Conservation (phyloP, 2,113 vertebrate genomes). For the Paramisgurnus dabryanus region DNA sequence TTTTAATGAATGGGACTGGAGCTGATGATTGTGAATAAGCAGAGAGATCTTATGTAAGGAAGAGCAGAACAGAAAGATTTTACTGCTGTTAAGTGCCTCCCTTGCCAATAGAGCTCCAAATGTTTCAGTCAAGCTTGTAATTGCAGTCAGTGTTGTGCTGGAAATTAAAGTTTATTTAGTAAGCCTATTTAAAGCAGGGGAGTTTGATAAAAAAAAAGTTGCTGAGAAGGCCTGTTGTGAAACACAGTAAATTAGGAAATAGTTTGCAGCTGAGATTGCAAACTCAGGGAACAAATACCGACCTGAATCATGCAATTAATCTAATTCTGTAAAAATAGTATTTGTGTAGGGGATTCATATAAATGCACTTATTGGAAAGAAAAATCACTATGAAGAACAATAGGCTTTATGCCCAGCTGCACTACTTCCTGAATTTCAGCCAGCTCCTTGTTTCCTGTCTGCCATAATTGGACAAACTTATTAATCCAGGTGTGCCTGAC, state of each 20-base stretch:
- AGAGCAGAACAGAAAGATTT: not conserved
- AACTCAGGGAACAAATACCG: not conserved
- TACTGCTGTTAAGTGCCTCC: not conserved
- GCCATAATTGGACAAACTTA: no score
- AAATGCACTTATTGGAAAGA: not conserved
- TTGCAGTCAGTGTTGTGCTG: constrained; percentile 21
- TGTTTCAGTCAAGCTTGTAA: constrained; percentile 16
- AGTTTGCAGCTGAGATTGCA: constrained; percentile 7
- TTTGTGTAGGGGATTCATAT: not conserved
- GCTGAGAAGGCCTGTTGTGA: not conserved
- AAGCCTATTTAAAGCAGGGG: constrained; percentile 21
- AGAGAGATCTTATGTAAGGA: constrained; percentile 7
- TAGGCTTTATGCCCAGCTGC: no score
- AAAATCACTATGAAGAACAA: no score
- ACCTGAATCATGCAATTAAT: constrained; percentile 5
- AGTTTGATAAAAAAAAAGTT: not conserved
- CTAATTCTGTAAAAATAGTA: not conserved
- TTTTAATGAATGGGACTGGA: constrained; percentile 4
- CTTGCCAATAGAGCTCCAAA: not conserved
- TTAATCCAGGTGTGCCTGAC: no score
- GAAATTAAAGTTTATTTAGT: not conserved
- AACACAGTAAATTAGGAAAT: constrained; percentile 4
- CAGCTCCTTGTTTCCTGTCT: no score
- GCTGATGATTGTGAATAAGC: constrained; percentile 10
- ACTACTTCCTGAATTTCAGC: no score